These are phyloP conservation scores for Pterocles gutturalis DNA, from an alignment of 2,113 vertebrate genomes.

Conservation along the genomic window DNA sequence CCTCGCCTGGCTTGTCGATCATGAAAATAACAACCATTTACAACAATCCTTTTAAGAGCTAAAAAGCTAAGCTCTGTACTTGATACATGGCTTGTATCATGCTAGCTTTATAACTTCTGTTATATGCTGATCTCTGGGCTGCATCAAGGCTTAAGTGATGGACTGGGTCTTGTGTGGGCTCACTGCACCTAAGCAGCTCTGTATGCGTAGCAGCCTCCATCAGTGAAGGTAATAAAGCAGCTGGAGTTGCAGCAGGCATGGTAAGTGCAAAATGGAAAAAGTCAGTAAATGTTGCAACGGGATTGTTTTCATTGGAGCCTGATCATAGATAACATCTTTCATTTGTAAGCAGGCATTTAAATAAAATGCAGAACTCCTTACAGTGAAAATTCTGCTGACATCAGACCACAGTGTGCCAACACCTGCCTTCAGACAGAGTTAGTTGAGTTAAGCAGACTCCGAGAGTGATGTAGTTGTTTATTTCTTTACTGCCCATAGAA, in stretches of 20 bases:
- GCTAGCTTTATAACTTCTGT: not conserved
- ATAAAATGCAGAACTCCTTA: not conserved
- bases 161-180: not conserved
- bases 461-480: not conserved
- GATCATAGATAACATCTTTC: not conserved
- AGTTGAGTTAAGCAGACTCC: not conserved
- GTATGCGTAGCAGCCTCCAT: not conserved
- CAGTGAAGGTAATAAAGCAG: not conserved
- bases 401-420: not conserved
- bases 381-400: not conserved
- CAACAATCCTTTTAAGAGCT: not conserved
- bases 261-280: not conserved
- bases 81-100: not conserved
- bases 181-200: not conserved
- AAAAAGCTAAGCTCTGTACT: not conserved
- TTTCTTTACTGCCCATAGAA: not conserved
- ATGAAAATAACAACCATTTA: not conserved
- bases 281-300: not conserved
- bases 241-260: not conserved
- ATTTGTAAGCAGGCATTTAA: not conserved
- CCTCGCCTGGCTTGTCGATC: not conserved
- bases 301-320: not conserved
- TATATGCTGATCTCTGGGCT: not conserved
- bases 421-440: not conserved
- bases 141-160: not conserved